phyloP scores from a whole-genome alignment of 1,140 invertebrate genomes.

The Semibalanus balanoides region DNA sequence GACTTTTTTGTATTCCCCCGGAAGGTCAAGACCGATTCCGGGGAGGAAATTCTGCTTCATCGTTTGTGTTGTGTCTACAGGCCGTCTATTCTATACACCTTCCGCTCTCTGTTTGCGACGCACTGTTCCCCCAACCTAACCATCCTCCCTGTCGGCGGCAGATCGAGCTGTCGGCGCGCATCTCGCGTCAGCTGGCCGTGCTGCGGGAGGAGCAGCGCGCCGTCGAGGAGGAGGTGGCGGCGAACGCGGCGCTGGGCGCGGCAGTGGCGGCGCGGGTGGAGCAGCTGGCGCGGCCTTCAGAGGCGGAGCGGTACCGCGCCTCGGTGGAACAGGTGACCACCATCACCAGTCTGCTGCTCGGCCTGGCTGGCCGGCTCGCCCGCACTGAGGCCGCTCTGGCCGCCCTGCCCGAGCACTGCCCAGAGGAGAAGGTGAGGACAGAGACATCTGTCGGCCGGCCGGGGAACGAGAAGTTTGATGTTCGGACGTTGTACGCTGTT shows the following conservation, averaged over 20 bases:
- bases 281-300: conserved; percentile 46
- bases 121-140: too few relatives aligned
- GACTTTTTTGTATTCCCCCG: too few relatives aligned
- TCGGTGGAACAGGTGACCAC: conserved; percentile 66
- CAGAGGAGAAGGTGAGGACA: neutral
- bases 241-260: conserved; percentile 58
- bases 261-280: conserved; percentile 48
- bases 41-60: too few relatives aligned
- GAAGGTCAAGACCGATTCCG: too few relatives aligned
- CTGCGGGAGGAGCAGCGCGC: conserved; percentile 56
- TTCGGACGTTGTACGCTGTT: too few relatives aligned
- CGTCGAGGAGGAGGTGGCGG: conserved; percentile 55
- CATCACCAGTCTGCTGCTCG: conserved; percentile 69
- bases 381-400: conserved; percentile 41
- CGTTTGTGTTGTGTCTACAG: too few relatives aligned
- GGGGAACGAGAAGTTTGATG: neutral
- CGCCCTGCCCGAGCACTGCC: conserved; percentile 14
- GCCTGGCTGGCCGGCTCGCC: conserved; percentile 65
- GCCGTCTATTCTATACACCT: too few relatives aligned
- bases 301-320: conserved; percentile 46
- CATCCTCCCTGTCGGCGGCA: conserved; percentile 24
- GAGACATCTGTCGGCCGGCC: neutral
- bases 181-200: conserved; percentile 60
- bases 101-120: too few relatives aligned
- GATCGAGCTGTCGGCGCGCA: conserved; percentile 61